Evolutionary conservation across 2,797 vertebrate genomes (phyloP).

Genomic region (Myotis pilosus): DNA sequence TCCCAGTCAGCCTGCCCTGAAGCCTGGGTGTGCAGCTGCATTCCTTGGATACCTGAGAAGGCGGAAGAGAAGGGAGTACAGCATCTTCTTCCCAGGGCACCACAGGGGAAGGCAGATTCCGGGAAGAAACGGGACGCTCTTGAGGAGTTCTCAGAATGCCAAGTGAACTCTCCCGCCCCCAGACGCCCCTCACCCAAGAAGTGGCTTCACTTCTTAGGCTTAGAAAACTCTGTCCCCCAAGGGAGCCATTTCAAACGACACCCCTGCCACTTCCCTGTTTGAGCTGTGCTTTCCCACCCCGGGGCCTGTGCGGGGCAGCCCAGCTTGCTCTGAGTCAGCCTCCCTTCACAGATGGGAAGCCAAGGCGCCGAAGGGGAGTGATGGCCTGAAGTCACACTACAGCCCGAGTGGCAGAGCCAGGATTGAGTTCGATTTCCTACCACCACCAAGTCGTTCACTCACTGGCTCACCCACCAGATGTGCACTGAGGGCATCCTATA

Average conservation of each 20-base stretch:
- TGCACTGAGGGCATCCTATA: fast-evolving
- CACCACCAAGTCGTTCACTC: not conserved
- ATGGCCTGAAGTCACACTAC: not conserved
- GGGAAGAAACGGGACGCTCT: not conserved
- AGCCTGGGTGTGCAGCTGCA: not conserved
- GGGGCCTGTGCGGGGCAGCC: not conserved
- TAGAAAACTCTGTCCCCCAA: not conserved
- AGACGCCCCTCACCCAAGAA: not conserved
- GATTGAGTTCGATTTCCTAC: not conserved
- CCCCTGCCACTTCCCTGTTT: not conserved
- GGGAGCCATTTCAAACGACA: not conserved
- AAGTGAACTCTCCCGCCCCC: not conserved
- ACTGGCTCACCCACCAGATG: not conserved
- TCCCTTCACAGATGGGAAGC: not conserved
- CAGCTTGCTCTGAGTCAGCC: not conserved
- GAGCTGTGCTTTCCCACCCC: not conserved
- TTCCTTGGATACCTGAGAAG: constrained; percentile 17
- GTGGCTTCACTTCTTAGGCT: not conserved
- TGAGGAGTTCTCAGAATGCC: not conserved
- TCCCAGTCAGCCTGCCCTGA: not conserved
- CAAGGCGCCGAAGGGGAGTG: not conserved
- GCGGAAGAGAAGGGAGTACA: not conserved
- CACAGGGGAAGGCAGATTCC: not conserved
- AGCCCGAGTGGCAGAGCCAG: not conserved
- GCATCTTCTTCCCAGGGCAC: not conserved